Conservation (phyloP, 2,888 invertebrate genomes). For the Bimastos eiseni region DNA sequence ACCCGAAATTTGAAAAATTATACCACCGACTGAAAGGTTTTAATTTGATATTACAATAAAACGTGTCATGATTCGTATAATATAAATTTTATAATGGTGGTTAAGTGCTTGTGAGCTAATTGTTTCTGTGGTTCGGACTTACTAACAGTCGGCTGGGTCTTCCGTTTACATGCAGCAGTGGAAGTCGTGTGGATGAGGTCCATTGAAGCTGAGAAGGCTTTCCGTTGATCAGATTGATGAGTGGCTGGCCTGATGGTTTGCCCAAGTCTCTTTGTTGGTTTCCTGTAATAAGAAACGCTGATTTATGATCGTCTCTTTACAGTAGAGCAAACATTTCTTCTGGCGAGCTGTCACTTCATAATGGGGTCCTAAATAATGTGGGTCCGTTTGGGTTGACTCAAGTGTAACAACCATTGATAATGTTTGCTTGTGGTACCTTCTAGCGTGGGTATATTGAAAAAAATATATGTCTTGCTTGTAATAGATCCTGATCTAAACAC, state of each 20-base stretch:
- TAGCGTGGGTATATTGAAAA: constrained; percentile 4
- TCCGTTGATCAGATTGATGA: neutral
- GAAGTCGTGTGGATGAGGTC: neutral
- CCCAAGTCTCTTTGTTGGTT: constrained; percentile 7
- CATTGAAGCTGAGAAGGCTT: constrained; percentile 13
- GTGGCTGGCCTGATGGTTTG: neutral
- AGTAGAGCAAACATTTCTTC: constrained; percentile 13
- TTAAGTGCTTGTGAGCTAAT: neutral
- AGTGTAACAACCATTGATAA: constrained; percentile 6
- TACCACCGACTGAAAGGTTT: neutral
- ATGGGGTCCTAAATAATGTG: constrained; percentile 13
- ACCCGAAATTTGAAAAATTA: neutral
- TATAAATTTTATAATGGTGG: neutral
- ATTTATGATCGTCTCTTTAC: neutral
- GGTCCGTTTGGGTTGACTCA: neutral
- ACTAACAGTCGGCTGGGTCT: neutral
- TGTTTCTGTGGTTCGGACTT: neutral
- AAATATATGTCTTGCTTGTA: neutral
- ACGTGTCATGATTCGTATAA: neutral
- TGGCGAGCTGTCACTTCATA: constrained; percentile 3
- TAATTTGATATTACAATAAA: neutral
- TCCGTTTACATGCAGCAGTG: neutral
- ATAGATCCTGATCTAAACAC: neutral
- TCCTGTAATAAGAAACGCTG: neutral
- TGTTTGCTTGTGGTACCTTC: constrained; percentile 13